A percentile compares a stretch with the other conserved stretches of the same genome.
phyloP scores from a whole-genome alignment of 53 echinoderm and acorn worm genomes.

The Apostichopus leukothele region DNA sequence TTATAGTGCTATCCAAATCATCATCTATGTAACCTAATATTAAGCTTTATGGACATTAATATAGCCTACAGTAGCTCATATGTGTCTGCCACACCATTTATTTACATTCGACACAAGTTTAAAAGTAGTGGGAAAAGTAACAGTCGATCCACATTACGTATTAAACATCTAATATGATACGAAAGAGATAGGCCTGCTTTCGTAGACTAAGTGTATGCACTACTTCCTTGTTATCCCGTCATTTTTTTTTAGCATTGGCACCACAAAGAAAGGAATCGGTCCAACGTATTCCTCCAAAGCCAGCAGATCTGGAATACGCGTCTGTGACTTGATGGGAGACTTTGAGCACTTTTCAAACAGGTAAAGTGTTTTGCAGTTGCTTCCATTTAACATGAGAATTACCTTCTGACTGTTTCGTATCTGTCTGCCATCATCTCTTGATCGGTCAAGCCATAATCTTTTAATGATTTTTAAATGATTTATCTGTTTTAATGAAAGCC shows the following conservation, averaged over 20 bases:
- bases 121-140: background rate
- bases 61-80: no score
- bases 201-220: background rate
- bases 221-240: background rate
- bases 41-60: no score
- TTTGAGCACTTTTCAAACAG: conserved; percentile 71
- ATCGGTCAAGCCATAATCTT: no score
- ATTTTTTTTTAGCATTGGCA: conserved; percentile 75
- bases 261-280: conserved; percentile 97
- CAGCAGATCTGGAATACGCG: conserved; percentile 82
- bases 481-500: no score
- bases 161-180: background rate
- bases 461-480: no score
- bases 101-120: background rate
- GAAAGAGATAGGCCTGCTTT: no score
- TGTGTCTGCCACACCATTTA: no score
- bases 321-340: conserved; percentile 90
- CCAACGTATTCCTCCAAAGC: conserved; percentile 97
- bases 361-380: background rate
- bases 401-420: no score
- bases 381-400: no score
- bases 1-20: no score
- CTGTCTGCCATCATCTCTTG: no score
- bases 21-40: no score
- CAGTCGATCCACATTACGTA: background rate